These are phyloP conservation scores for Drosophila fungiperda DNA, from an alignment of 2,888 invertebrate genomes.

Conservation along the genomic window DNA sequence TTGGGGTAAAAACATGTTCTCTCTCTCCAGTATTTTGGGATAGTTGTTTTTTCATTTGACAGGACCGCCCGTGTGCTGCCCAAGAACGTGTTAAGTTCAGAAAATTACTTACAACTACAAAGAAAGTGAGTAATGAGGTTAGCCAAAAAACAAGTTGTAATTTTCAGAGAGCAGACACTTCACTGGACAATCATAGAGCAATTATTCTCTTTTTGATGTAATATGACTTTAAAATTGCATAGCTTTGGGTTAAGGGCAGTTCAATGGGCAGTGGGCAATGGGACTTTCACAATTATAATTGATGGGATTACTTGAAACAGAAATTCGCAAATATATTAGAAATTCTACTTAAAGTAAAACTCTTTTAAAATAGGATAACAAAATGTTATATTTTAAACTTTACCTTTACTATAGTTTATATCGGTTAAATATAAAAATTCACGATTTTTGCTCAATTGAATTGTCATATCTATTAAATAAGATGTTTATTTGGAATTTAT, in stretches of 20 bases:
- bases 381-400: not conserved
- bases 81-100: conserved; percentile 43
- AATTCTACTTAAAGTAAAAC: too few relatives aligned
- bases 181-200: conserved; percentile 45
- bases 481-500: not conserved
- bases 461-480: not conserved
- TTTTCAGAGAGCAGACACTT: conserved; percentile 45
- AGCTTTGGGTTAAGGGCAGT: conserved; percentile 31
- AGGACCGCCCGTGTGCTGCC: conserved; percentile 35
- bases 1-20: conserved; percentile 68
- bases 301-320: not conserved
- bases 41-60: conserved; percentile 13
- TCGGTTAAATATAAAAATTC: not conserved
- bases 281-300: conserved; percentile 9
- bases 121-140: conserved; percentile 57
- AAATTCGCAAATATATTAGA: not conserved
- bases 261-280: conserved; percentile 6
- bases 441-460: not conserved
- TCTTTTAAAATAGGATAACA: too few relatives aligned
- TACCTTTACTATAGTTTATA: not conserved
- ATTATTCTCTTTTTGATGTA: conserved; percentile 34
- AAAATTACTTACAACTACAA: conserved; percentile 49
- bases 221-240: conserved; percentile 34
- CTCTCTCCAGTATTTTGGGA: conserved; percentile 7
- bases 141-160: conserved; percentile 41